Evolutionary conservation across 53 echinoderm and acorn worm species (phyloP).

Genomic region (Paelopatides confundens): DNA sequence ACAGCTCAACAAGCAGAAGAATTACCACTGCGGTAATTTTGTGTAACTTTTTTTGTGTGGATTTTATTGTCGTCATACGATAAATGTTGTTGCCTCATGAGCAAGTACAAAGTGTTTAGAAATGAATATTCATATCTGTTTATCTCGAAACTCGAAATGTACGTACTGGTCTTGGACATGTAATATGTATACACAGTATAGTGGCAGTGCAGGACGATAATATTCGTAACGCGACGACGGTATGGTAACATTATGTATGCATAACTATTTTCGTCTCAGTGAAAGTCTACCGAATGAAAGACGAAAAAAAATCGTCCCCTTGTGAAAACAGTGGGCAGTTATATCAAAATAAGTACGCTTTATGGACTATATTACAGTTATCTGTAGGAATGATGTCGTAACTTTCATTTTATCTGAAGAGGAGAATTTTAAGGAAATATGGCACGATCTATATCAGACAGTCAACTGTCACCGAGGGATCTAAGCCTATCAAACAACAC

Average conservation of each 20-base stretch:
- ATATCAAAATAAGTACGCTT: background rate
- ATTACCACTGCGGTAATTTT: too few relatives aligned
- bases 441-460: conserved; percentile 61
- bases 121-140: conserved; percentile 4
- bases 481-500: conserved; percentile 38
- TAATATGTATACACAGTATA: background rate
- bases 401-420: background rate
- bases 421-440: conserved; percentile 38
- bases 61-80: background rate
- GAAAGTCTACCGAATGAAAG: background rate
- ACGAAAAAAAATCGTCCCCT: background rate
- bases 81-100: background rate
- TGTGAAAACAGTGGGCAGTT: background rate
- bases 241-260: conserved; percentile 14
- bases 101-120: conserved; percentile 1
- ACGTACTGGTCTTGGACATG: too few relatives aligned
- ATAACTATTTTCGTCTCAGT: background rate
- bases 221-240: background rate
- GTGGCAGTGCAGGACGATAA: background rate
- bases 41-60: too few relatives aligned
- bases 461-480: conserved; percentile 65
- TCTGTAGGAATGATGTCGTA: conserved; percentile 17
- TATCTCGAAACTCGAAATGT: background rate
- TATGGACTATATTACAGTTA: conserved; percentile 3
- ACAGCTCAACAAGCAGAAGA: too few relatives aligned